phyloP scores from a whole-genome alignment of 2,888 invertebrate species.

The Pomacea canaliculata region DNA sequence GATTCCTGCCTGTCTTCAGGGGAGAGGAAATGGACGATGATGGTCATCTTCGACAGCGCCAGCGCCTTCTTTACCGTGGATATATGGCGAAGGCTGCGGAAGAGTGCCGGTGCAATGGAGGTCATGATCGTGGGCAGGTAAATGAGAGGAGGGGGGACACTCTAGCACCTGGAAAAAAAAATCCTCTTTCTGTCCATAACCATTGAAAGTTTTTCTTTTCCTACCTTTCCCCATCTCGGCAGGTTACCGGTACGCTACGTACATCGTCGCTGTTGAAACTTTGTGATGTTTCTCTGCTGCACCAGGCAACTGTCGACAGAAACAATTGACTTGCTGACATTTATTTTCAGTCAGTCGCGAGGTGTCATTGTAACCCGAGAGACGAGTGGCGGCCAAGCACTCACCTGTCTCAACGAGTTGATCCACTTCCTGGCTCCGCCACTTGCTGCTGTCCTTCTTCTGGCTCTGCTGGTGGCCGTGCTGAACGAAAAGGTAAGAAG shows the following conservation, averaged over 20 bases:
- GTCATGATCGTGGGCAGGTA: conserved; percentile 58
- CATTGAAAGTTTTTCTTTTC: too few relatives aligned
- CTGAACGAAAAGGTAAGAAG: conserved; percentile 60
- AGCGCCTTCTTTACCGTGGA: conserved; percentile 65
- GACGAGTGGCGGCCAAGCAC: conserved; percentile 61
- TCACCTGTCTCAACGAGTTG: conserved; percentile 64
- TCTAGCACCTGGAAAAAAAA: too few relatives aligned
- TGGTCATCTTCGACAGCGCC: conserved; percentile 73
- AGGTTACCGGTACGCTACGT: too few relatives aligned
- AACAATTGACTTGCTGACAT: too few relatives aligned
- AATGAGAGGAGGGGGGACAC: too few relatives aligned
- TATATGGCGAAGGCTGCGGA: conserved; percentile 29
- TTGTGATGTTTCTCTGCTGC: too few relatives aligned
- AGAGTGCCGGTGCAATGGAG: conserved; percentile 34
- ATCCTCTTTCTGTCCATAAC: too few relatives aligned
- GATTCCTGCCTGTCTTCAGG: conserved; percentile 37
- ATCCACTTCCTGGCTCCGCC: conserved; percentile 63
- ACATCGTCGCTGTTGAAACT: too few relatives aligned
- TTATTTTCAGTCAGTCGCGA: too few relatives aligned
- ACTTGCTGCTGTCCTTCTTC: conserved; percentile 57
- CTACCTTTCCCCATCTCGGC: too few relatives aligned
- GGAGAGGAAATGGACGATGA: conserved; percentile 68
- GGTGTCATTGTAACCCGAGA: conserved; percentile 17
- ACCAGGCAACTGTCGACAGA: too few relatives aligned
- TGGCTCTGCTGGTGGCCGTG: conserved; percentile 55